phyloP scores from a whole-genome alignment of 1,140 invertebrate genomes.

The Popillia japonica region DNA sequence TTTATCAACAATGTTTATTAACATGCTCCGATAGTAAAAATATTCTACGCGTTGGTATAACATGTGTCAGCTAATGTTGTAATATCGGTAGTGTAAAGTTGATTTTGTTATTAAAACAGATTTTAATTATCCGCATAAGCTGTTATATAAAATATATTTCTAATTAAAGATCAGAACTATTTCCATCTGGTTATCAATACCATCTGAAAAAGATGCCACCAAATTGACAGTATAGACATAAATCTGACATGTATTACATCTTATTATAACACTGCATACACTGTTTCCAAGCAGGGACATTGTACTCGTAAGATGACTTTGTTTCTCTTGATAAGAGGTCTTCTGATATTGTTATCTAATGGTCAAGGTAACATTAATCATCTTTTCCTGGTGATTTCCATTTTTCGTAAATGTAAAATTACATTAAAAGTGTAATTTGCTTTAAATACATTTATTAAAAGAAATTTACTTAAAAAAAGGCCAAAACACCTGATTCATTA shows the following conservation, averaged over 20 bases:
- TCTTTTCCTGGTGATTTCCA: not conserved
- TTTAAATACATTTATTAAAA: too few relatives aligned
- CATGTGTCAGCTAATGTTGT: not conserved
- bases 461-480: too few relatives aligned
- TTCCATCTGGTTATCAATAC: too few relatives aligned
- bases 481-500: too few relatives aligned
- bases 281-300: not conserved
- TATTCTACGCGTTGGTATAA: not conserved
- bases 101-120: constrained; percentile 11
- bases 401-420: too few relatives aligned
- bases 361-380: constrained; percentile 19
- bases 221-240: too few relatives aligned
- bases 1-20: not conserved
- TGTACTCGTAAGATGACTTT: not conserved
- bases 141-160: not conserved
- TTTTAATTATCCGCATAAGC: not conserved
- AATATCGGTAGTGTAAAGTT: not conserved
- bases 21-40: not conserved
- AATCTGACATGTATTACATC: not conserved
- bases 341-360: constrained; percentile 20
- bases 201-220: too few relatives aligned
- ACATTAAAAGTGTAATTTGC: too few relatives aligned
- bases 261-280: not conserved
- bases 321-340: not conserved
- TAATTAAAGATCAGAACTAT: not conserved